These are phyloP conservation scores for Cheirogaleus medius DNA, from an alignment of 2,113 vertebrate genomes.

Conservation along the genomic window DNA sequence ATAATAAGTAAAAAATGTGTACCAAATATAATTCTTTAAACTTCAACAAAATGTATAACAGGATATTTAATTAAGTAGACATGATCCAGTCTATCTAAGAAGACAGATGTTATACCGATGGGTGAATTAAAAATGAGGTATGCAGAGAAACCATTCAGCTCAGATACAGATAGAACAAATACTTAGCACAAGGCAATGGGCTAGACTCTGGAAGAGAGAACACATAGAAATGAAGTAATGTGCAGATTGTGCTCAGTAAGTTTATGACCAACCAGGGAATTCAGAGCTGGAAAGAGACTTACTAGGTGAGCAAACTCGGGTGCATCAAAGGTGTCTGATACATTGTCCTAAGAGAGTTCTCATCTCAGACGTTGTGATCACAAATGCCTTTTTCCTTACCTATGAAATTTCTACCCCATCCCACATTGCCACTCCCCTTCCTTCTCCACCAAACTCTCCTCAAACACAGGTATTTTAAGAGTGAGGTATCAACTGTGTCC, in stretches of 20 bases:
- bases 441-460: neutral
- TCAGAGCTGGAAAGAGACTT: neutral
- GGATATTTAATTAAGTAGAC: neutral
- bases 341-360: neutral
- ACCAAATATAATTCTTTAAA: constrained; percentile 22
- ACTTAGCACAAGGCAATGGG: neutral
- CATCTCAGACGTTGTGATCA: neutral
- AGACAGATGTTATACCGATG: neutral
- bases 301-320: neutral
- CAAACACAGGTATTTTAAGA: neutral
- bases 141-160: neutral
- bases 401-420: neutral
- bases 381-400: neutral
- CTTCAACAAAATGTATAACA: neutral
- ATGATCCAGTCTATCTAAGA: neutral
- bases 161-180: accelerated
- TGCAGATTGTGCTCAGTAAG: neutral
- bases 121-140: neutral
- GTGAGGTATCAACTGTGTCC: neutral
- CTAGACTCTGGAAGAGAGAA: neutral
- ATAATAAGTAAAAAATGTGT: neutral
- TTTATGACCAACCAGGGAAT: neutral
- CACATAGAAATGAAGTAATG: neutral
- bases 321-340: neutral
- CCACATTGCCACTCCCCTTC: neutral